Percentiles rank a stretch among this genome's conserved stretches.
These are phyloP conservation scores for Cacoxenus indagator DNA, from an alignment of 2,888 invertebrate genomes.

Conservation along the genomic window DNA sequence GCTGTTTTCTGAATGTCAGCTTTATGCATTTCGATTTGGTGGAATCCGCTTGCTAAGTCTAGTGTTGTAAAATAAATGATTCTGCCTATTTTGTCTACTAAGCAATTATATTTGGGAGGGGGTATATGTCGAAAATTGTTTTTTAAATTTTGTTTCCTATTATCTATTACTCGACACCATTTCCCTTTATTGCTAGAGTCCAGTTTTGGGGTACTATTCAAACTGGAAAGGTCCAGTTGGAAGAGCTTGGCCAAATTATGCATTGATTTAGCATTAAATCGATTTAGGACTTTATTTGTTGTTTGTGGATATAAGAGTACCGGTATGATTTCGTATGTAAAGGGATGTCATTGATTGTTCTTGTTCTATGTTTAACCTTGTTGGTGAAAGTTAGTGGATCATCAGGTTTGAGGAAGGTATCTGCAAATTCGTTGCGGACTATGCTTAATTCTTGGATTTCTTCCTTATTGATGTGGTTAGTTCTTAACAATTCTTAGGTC, in stretches of 20 bases:
- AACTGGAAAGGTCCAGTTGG: background rate
- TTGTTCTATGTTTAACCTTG: background rate
- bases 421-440: background rate
- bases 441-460: background rate
- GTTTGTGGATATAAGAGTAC: too few relatives aligned
- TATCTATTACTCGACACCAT: background rate
- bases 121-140: slow-evolving; percentile 14
- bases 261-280: background rate
- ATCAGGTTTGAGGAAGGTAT: background rate
- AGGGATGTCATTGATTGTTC: background rate
- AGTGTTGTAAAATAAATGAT: background rate
- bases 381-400: background rate
- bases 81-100: background rate
- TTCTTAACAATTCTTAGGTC: background rate
- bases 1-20: slow-evolving; percentile 24
- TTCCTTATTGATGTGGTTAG: background rate
- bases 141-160: background rate
- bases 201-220: slow-evolving; percentile 23
- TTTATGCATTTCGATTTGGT: background rate
- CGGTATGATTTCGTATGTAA: background rate
- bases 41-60: background rate
- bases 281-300: background rate
- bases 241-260: background rate
- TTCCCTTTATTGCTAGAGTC: background rate
- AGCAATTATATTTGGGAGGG: slow-evolving; percentile 26